Conservation (phyloP, 1,140 invertebrate genomes). For the Onthophagus taurus region DNA sequence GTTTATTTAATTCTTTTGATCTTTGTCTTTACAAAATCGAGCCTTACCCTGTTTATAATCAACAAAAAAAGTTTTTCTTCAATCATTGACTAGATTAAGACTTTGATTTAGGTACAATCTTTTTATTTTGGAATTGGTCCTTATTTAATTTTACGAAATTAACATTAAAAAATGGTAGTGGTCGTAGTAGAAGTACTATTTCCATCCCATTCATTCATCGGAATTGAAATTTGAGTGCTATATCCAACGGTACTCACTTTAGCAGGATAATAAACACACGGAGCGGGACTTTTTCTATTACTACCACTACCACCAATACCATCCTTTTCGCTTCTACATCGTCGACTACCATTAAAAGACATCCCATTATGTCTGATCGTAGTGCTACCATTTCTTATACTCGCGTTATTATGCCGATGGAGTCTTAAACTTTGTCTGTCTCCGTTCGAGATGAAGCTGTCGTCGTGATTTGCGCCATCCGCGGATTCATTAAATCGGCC, state of each 20-base stretch:
- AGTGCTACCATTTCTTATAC: conserved; percentile 40
- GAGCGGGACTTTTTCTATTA: conserved; percentile 46
- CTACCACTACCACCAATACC: too few species aligned
- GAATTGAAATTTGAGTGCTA: conserved; percentile 29
- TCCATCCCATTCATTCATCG: conserved; percentile 20
- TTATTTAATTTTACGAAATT: too few species aligned
- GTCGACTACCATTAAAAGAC: conserved; percentile 29
- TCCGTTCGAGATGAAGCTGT: conserved; percentile 68
- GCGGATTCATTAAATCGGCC: conserved; percentile 51
- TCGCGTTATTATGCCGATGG: conserved; percentile 52
- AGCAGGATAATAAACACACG: conserved; percentile 59
- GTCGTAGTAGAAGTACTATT: conserved; percentile 9
- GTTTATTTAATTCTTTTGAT: too few species aligned
- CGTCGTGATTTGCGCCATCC: conserved; percentile 67
- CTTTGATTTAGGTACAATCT: too few species aligned
- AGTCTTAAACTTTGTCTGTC: conserved; percentile 55
- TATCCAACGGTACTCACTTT: conserved; percentile 24
- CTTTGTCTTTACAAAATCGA: too few species aligned
- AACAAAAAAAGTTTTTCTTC: too few species aligned
- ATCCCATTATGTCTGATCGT: conserved; percentile 27
- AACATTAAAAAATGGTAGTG: too few species aligned
- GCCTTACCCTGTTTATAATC: too few species aligned
- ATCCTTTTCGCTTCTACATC: conserved; percentile 32
- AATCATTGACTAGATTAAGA: too few species aligned
- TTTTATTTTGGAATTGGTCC: too few species aligned